Evolutionary conservation across 2,888 invertebrate species (phyloP).

Genomic region (Gortyna flavago): DNA sequence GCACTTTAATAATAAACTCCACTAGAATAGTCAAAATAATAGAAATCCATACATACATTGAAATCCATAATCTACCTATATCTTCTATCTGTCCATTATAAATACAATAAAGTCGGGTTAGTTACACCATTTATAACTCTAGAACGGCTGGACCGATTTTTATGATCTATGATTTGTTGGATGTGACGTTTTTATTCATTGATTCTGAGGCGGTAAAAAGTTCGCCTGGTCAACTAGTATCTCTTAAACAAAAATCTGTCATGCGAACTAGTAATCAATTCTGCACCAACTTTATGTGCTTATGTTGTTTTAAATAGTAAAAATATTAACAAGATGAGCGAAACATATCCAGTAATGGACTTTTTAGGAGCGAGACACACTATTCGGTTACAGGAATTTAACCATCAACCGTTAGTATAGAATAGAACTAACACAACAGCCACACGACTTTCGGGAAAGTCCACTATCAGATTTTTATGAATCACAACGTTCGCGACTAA

Average conservation of each 20-base stretch:
- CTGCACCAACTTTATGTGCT: neutral
- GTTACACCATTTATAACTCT: too few relatives aligned
- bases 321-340: neutral
- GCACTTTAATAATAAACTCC: neutral
- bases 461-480: constrained; percentile 37
- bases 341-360: neutral
- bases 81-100: too few relatives aligned
- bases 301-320: neutral
- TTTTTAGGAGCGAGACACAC: neutral
- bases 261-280: neutral
- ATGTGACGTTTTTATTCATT: too few relatives aligned
- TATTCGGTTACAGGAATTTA: neutral
- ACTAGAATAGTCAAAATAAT: neutral
- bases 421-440: neutral
- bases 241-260: neutral
- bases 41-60: too few relatives aligned
- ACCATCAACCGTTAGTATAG: neutral
- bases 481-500: constrained; percentile 1
- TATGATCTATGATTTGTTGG: too few relatives aligned
- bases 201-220: too few relatives aligned
- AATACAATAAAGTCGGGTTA: too few relatives aligned
- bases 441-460: constrained; percentile 18
- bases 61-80: too few relatives aligned
- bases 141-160: too few relatives aligned
- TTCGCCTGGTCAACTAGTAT: too few relatives aligned